A percentile compares a stretch with the other conserved stretches of the same genome.
Evolutionary conservation across 2,113 vertebrate species (phyloP).

Genomic region (Grallaria varia): DNA sequence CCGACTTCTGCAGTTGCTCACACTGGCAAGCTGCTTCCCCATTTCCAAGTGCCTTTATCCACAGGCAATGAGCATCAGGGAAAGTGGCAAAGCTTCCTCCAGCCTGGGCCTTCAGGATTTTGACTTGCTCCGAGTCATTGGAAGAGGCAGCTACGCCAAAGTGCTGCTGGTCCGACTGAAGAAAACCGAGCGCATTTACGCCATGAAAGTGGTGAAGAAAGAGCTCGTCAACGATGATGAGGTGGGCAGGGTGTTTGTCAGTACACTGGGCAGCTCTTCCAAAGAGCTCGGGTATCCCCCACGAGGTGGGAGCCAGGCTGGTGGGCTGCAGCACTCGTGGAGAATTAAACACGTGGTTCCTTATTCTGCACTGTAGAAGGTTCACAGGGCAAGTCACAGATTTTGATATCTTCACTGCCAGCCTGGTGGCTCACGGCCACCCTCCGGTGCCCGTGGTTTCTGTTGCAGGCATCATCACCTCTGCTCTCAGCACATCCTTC

Average conservation of each 20-base stretch:
- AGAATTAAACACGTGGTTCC: background rate
- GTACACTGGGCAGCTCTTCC: background rate
- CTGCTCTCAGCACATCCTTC: background rate
- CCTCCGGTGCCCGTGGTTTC: background rate
- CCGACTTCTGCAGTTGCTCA: background rate
- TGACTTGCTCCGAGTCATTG: slow-evolving; percentile 94
- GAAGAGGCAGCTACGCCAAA: slow-evolving; percentile 97
- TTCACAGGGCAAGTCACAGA: background rate
- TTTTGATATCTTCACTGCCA: background rate
- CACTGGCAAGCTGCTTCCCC: background rate
- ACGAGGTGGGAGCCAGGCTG: background rate
- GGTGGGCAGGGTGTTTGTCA: slow-evolving; percentile 70
- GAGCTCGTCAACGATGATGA: slow-evolving; percentile 98
- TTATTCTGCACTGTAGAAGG: fast-evolving
- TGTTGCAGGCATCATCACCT: background rate
- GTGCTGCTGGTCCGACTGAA: slow-evolving; percentile 94
- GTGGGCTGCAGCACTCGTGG: background rate
- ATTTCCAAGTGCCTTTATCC: background rate
- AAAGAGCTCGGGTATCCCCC: background rate
- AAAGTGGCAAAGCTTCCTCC: slow-evolving; percentile 90
- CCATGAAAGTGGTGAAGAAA: slow-evolving; percentile 99
- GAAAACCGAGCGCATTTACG: slow-evolving; percentile 97
- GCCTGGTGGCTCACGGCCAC: background rate
- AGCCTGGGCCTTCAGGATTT: slow-evolving; percentile 95
- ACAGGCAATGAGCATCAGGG: slow-evolving; percentile 90